Evolutionary conservation across 2,888 invertebrate genomes (phyloP).

Genomic region (Watsonalla binaria): DNA sequence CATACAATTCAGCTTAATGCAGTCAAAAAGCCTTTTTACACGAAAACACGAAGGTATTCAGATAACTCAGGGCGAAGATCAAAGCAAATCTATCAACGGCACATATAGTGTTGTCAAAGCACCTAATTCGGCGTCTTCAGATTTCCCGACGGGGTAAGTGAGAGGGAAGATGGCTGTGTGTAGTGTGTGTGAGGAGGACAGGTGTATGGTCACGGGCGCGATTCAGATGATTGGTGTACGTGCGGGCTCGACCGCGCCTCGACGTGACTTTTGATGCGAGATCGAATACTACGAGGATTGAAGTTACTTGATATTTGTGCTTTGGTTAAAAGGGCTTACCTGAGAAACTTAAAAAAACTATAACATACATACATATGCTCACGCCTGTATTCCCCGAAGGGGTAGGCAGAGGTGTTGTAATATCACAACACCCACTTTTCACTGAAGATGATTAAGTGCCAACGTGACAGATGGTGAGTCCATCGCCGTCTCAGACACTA

Average conservation of each 20-base stretch:
- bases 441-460: too few relatives aligned
- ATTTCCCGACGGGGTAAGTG: constrained; percentile 67
- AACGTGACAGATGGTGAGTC: too few relatives aligned
- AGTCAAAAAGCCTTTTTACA: too few relatives aligned
- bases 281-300: constrained; percentile 25
- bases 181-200: constrained; percentile 34
- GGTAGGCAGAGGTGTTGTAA: too few relatives aligned
- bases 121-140: constrained; percentile 70
- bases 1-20: too few relatives aligned
- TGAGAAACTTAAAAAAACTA: too few relatives aligned
- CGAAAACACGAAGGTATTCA: not conserved
- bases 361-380: too few relatives aligned
- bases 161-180: constrained; percentile 24
- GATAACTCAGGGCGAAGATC: constrained; percentile 37
- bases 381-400: too few relatives aligned
- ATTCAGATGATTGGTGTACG: constrained; percentile 75
- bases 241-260: constrained; percentile 66
- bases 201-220: constrained; percentile 64
- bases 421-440: too few relatives aligned
- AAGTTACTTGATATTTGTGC: constrained; percentile 48
- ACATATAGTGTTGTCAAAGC: constrained; percentile 70
- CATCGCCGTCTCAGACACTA: too few relatives aligned
- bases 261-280: constrained; percentile 64
- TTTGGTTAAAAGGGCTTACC: too few relatives aligned
- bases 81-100: constrained; percentile 68